Percentiles rank a stretch among this genome's conserved stretches.
phyloP scores from a whole-genome alignment of 2,888 invertebrate species.

The Thumatha senex region DNA sequence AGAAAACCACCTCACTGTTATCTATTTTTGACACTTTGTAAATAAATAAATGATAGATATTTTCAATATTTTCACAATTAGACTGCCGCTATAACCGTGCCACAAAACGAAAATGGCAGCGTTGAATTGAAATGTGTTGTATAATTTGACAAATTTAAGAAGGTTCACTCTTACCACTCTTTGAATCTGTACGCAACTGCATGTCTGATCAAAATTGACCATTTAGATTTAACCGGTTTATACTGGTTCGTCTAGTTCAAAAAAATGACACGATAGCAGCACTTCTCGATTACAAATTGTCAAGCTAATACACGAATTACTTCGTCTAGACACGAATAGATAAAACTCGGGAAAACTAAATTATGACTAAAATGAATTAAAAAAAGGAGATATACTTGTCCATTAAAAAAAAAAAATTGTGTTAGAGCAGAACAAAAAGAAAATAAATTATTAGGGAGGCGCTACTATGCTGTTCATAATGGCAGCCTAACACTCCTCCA shows the following conservation, averaged over 20 bases:
- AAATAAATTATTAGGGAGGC: no score
- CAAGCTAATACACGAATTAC: no score
- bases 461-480: no score
- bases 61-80: constrained; percentile 55
- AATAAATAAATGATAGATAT: constrained; percentile 51
- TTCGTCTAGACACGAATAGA: no score
- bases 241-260: constrained; percentile 26
- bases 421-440: no score
- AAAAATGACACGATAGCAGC: constrained; percentile 21
- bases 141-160: constrained; percentile 32
- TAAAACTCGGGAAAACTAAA: no score
- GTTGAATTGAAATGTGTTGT: constrained; percentile 58
- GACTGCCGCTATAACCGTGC: constrained; percentile 73
- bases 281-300: constrained; percentile 9
- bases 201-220: constrained; percentile 7
- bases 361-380: no score
- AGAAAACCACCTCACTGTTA: constrained; percentile 47
- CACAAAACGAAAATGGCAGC: constrained; percentile 84
- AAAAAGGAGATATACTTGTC: no score
- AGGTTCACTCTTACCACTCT: constrained; percentile 35
- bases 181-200: constrained; percentile 7
- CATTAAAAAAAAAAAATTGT: no score
- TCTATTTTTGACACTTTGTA: constrained; percentile 49
- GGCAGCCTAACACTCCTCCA: no score
- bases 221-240: constrained; percentile 33